Evolutionary conservation across 1,140 invertebrate species (phyloP), one percentile per base, ranked within the genome.

Genomic region (Microvelia longipes): DNA sequence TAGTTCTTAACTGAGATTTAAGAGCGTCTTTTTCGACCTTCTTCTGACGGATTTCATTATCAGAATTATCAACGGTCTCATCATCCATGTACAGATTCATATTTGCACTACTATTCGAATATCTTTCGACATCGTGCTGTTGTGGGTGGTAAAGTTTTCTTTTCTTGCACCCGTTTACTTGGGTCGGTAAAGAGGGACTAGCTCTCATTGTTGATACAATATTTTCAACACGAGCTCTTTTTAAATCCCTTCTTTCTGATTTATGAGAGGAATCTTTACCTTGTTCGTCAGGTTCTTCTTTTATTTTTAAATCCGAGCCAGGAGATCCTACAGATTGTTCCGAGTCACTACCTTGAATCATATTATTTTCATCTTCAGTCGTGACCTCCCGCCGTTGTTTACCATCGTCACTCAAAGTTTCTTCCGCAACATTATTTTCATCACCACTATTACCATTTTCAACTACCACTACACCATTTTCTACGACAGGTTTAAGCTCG

Each of bases 101-200:
- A 70, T 80, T 80, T 1, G 82, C 73, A 2, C 78, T 78, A 62
- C 69, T 70, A 80, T 73, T 77, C 72, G 84, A 83, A 76, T 90
- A 90, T 26, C 88, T 79, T 73, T 89, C 87, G 27, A 85, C 85
- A 76, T 93, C 91, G 77, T 96, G 93, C 76, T 96, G 94, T 77
- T 96, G 93, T 0, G 95, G 95, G 75, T 96, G 92, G 78, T 96
- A 96, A n/a, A 97, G 83, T 80, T 98, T 98, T 26, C 95, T 85
- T 81, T 98, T 98, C 79, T 96, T 96, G 82, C 91, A 96, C 62
- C 91, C 94, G 79, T 92, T 94, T 69, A 92, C 90, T 78, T 87
- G 85, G 2, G 85, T 81, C 0, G 81, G 83, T 24, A 88, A 83
- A 28, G 86, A 87, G 5, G 91, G 90, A 75, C 90, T 92, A 73